Base-by-base conservation (phyloP, 2,113 vertebrate genomes). In the Phalacrocorax carbo region DNA sequence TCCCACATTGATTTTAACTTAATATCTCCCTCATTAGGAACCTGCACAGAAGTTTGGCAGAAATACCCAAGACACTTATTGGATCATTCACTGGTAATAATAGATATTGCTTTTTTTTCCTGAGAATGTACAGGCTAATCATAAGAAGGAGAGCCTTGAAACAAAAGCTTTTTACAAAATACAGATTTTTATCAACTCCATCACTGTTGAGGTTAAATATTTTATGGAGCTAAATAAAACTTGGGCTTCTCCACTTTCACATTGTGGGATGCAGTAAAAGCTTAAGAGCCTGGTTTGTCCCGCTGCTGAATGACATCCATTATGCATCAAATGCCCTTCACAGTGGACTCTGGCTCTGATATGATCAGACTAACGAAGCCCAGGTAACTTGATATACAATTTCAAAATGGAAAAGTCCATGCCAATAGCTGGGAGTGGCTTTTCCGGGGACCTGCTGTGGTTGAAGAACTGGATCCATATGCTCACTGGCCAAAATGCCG, bases 1-100 rank as follows among this genome's bases (percentile, higher is more conserved):
- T 97, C 96, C 94, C 96, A 94, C 96, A 97, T 97, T 97, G 97
- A 97, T 97, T 97, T 97, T 95, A 96, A 94, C 96, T 96, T 97
- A 96, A 96, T 96, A 97, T 97, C 88, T 96, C 96, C 82, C 94
- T 96, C 96, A 97, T 97, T 97, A 97, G 93, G 91, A 96, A 96
- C 91, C 95, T 95, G 82, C 90, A 94, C 93, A 97, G 93, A 96
- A 96, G 86, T 97, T 96, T 97, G 96, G 95, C 95, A 94, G 94
- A 94, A 96, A 94, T 96, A 95, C 96, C 89, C 96, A 91, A 90
- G 95, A 92, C 94, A 82, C 57, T 97, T 96, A 97, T 80, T 92
- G 96, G 95, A 94, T 95, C 95, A 94, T 96, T 93, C 4, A 0
- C 87, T 86, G 89, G 40, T 96, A 97, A 97, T 95, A 97, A 97